These are phyloP conservation scores for Apotomis betuletana DNA, from an alignment of 2,888 invertebrate species.

Conservation along the genomic window DNA sequence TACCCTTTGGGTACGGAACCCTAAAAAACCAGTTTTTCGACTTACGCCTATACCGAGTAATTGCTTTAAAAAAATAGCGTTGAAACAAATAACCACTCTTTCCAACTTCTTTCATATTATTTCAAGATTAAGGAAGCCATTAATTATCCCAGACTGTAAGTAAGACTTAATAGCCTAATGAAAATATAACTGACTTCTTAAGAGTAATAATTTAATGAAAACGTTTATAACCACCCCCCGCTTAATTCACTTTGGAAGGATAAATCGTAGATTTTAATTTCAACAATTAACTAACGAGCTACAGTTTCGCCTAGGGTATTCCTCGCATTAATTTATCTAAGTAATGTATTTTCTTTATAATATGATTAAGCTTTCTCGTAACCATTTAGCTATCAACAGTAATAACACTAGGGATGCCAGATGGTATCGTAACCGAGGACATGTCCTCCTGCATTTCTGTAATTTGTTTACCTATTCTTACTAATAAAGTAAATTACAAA, in stretches of 20 bases:
- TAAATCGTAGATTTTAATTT: slow-evolving; percentile 28
- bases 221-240: slow-evolving; percentile 21
- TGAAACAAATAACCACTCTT: background rate
- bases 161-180: slow-evolving; percentile 23
- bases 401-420: too few species aligned
- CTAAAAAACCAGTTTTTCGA: too few species aligned
- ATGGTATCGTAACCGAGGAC: too few species aligned
- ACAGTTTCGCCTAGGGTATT: slow-evolving; percentile 7
- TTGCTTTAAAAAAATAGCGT: background rate
- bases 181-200: slow-evolving; percentile 31
- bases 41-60: too few species aligned
- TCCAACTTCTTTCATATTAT: background rate
- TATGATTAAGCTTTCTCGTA: background rate
- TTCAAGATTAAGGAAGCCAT: slow-evolving; percentile 3
- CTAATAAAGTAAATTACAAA: too few species aligned
- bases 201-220: slow-evolving; percentile 28
- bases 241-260: slow-evolving; percentile 26
- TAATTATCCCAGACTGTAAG: slow-evolving; percentile 17
- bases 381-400: too few species aligned
- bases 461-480: too few species aligned
- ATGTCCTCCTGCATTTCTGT: too few species aligned
- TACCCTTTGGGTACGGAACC: too few species aligned
- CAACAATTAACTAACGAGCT: slow-evolving; percentile 4
- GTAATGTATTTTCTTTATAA: background rate
- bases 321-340: background rate